Conservation (phyloP, 2,888 invertebrate genomes). For the Latheticus oryzae region DNA sequence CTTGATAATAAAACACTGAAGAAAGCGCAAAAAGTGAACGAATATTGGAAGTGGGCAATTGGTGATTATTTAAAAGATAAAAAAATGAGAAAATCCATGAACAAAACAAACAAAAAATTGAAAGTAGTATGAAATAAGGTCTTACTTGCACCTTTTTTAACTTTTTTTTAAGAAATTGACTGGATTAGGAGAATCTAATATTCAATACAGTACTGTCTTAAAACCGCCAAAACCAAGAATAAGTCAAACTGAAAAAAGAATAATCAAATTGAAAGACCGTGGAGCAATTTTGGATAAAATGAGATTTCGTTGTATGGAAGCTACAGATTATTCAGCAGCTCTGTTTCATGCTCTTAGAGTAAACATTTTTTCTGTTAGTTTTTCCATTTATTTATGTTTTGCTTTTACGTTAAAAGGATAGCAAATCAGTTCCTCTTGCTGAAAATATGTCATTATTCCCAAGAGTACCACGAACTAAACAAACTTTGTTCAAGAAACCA, state of each 20-base stretch:
- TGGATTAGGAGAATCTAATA: neutral
- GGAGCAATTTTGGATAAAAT: conserved; percentile 24
- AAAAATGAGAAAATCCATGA: conserved; percentile 45
- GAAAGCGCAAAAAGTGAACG: conserved; percentile 49
- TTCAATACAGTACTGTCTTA: neutral
- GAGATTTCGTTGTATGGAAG: neutral
- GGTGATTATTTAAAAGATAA: conserved; percentile 49
- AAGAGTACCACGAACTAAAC: conserved; percentile 43
- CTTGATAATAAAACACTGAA: conserved; percentile 48
- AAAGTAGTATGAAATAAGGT: neutral
- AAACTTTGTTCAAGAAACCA: conserved; percentile 43
- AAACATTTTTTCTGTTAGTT: neutral
- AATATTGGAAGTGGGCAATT: conserved; percentile 49
- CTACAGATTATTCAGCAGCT: neutral
- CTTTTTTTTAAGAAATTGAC: neutral
- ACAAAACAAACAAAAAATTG: conserved; percentile 45
- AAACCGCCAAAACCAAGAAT: conserved; percentile 6
- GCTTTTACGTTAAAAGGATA: neutral
- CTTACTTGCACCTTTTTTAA: conserved; percentile 3
- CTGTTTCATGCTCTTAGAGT: conserved; percentile 2
- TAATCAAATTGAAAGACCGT: conserved; percentile 11
- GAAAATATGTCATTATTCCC: conserved; percentile 44
- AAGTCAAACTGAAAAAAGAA: conserved; percentile 7
- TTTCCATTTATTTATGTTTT: neutral
- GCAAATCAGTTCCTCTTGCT: neutral